Evolutionary conservation across 2,797 vertebrate genomes (phyloP).

Genomic region (Rhynchonycteris naso): DNA sequence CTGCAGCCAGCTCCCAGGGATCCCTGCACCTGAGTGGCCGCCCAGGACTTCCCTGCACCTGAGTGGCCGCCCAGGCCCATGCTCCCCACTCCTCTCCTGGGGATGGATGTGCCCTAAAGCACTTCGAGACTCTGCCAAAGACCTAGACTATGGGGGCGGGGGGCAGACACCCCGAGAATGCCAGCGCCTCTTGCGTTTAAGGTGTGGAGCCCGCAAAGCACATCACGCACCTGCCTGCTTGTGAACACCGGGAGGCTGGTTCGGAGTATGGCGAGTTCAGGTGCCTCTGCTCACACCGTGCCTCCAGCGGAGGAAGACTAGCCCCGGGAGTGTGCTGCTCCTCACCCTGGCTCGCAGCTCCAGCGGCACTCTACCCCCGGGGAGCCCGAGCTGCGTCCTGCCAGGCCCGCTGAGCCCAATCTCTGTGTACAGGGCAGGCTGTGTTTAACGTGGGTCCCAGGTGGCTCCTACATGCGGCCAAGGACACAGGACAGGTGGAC

Average conservation of each 20-base stretch:
- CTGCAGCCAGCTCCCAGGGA: accelerated
- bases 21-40: accelerated
- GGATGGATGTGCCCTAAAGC: accelerated
- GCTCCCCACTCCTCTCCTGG: background rate
- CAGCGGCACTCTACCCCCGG: background rate
- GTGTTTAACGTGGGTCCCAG: background rate
- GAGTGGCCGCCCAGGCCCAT: accelerated
- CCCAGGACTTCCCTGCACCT: accelerated
- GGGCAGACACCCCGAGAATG: accelerated
- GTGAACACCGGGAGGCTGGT: background rate
- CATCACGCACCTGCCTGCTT: accelerated
- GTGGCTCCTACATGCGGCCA: background rate
- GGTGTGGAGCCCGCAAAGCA: accelerated
- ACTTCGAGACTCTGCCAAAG: accelerated
- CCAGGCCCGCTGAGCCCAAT: accelerated
- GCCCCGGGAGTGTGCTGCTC: too few species aligned
- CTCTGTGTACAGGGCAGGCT: background rate
- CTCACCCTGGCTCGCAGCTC: background rate
- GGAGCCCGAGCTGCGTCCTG: accelerated
- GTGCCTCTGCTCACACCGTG: background rate
- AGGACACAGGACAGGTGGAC: background rate
- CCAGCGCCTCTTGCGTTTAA: background rate
- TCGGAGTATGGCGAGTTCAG: background rate
- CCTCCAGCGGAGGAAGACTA: background rate
- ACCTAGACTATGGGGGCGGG: accelerated